Conservation (phyloP, 2,797 vertebrate species). For the Sarcophilus harrisii region DNA sequence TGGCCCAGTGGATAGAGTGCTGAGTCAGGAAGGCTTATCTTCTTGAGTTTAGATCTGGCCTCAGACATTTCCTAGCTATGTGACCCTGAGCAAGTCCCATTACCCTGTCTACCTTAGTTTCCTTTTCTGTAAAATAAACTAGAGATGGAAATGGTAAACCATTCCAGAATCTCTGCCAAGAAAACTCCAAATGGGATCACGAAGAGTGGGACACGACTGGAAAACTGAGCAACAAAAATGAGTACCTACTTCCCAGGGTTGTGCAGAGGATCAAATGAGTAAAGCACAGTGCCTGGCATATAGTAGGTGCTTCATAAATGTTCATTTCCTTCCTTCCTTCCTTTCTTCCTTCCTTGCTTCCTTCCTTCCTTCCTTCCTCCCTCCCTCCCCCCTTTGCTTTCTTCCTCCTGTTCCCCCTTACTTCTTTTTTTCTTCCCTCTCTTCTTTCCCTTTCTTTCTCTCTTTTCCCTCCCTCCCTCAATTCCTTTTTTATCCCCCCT, state of each 20-base stretch:
- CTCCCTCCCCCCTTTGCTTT: background rate
- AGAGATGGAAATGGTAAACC: background rate
- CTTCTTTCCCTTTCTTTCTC: rapidly evolving
- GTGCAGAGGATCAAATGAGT: background rate
- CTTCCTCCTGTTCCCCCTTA: no score
- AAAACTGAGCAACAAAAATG: background rate
- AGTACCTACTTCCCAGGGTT: background rate
- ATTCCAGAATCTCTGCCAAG: background rate
- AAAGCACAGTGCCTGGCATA: background rate
- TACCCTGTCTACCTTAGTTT: background rate
- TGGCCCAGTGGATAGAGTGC: background rate
- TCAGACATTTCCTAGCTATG: no score
- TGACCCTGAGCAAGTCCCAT: no score
- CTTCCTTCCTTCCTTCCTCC: background rate
- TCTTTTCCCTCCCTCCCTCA: no score
- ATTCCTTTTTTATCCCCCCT: no score
- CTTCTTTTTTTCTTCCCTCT: background rate
- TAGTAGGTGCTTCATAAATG: background rate
- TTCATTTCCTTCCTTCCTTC: background rate
- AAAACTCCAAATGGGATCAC: background rate
- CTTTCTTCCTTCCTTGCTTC: background rate
- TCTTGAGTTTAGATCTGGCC: background rate
- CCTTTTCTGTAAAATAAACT: background rate
- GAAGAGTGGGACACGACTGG: background rate
- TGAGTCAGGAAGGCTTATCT: background rate